Base-by-base conservation (phyloP, 2,888 invertebrate genomes). In the Lasioglossum calceatum region DNA sequence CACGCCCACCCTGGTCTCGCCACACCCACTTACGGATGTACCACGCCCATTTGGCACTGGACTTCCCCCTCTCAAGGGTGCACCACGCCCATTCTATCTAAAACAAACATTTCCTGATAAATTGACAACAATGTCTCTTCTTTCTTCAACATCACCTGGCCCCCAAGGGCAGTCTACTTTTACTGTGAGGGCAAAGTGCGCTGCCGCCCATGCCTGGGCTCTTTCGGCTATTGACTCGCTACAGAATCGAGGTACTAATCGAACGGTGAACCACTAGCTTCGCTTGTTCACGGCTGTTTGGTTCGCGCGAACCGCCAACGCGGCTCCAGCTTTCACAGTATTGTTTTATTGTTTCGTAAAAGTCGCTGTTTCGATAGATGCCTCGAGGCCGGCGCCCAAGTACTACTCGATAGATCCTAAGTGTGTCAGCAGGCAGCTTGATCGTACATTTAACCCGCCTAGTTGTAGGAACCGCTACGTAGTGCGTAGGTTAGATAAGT, bases 381-480 rank as follows among this genome's bases (percentile, higher is more conserved):
- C 61, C 84, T 78, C 64, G 8, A 42, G 50, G 70, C 23, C 61
- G 32, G 50, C 61, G 70, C 23, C 16, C n/a, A 81, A 71, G n/a
- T 76, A 74, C 74, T 79, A 71, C 36, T 32, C 67, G 70, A 39
- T 87, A 85, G 77, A 42, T 67, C 27, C 72, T 84, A 83, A 84
- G 76, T 79, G 67, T 76, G 71, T 81, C 75, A 36, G 75, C 67
- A 73, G 73, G 74, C 82, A 82, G 88, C 85, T 90, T 84, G 77
- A 70, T 85, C 76, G 73, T 83, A 86, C 64, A 54, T 86, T 90
- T 89, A 90, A 82, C 81, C 81, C 74, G 58, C 86, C 72, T 88
- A 86, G 81, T 76, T 58, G 73, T 84, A 88, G 81, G 44, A 84
- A 82, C 50, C 77, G 88, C 86, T 89, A 81, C 67, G 67, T 90